Evolutionary conservation across 2,888 invertebrate genomes (phyloP).

Genomic region (Eumacrocentrus americanus): DNA sequence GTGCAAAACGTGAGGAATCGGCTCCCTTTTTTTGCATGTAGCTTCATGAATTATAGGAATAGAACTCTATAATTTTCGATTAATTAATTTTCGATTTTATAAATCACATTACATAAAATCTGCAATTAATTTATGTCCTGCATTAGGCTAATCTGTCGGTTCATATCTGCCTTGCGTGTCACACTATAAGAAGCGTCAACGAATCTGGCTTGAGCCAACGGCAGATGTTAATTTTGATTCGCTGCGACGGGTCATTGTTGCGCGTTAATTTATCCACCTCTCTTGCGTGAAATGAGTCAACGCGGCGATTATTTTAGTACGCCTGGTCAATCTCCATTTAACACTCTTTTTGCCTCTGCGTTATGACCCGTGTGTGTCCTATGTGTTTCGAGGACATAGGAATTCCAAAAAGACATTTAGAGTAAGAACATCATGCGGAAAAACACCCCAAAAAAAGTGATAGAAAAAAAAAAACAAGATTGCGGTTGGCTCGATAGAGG

Average conservation of each 20-base stretch:
- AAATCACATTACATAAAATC: background rate
- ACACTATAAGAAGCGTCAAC: background rate
- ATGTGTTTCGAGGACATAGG: background rate
- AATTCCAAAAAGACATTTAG: background rate
- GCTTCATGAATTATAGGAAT: too few species aligned
- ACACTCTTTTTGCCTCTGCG: background rate
- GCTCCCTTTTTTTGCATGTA: too few species aligned
- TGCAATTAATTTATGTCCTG: background rate
- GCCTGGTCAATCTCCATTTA: background rate
- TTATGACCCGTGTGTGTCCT: background rate
- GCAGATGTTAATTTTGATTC: constrained; percentile 17
- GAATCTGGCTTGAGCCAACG: constrained; percentile 12
- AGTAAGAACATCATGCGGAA: background rate
- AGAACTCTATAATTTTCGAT: too few species aligned
- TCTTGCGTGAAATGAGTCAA: constrained; percentile 2
- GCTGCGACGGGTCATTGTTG: constrained; percentile 4
- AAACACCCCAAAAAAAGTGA: constrained; percentile 7
- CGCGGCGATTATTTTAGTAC: constrained; percentile 7
- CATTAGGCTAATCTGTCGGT: background rate
- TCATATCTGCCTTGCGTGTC: background rate
- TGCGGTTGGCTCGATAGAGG: constrained; percentile 6
- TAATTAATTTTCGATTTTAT: too few species aligned
- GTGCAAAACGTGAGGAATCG: too few species aligned
- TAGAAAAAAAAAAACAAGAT: constrained; percentile 14
- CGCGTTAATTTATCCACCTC: constrained; percentile 6